Evolutionary conservation across 1,140 invertebrate genomes (phyloP), one percentile per base, ranked within the genome.

Genomic region (Achatina immaculata): DNA sequence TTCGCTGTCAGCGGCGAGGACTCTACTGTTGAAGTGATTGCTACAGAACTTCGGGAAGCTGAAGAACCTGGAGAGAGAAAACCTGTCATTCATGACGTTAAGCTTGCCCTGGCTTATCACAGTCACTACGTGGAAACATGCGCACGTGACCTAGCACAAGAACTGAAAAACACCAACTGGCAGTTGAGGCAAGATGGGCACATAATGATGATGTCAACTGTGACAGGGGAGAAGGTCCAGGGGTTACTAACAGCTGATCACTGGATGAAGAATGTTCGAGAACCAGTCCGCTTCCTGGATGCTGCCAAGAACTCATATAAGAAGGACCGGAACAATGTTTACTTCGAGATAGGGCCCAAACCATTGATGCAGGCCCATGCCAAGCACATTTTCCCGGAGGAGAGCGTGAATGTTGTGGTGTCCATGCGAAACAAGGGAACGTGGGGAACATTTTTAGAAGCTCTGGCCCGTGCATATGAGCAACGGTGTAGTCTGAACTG

Each of bases 281-380:
- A 85, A 65, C 81, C 83, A 31, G 84, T 86, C 31, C 74, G 75
- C 0, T 84, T 86, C 73, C 42, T 42, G 21, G 42, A 84, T 28
- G 85, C 83, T 31, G 45, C 86, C 19, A 34, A 43, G 24, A 78
- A 78, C 42, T 71, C 85, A 0, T 42, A 42, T 19, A 36, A 51
- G 3, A 16, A 36, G 51, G 69, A 73, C 34, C 69, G 65, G 7
- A 48, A 80, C 40, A 84, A 85, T 38, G 77, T 85, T 28, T 84
- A 83, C 68, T 42, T 88, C 34, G 87, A 88, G 75, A 83, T 88
- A 28, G 85, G 87, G 2, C 86, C 86, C 16, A 85, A 81, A 51
- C 83, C 87, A 3, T 82, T 86, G 7, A 62, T 87, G 21, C 45
- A 38, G 19, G 82, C 84, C 1, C 83, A 86, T 71, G 31, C 84